These are phyloP conservation scores for Cataglyphis albicans DNA, from an alignment of 2,888 invertebrate species.

Conservation along the genomic window DNA sequence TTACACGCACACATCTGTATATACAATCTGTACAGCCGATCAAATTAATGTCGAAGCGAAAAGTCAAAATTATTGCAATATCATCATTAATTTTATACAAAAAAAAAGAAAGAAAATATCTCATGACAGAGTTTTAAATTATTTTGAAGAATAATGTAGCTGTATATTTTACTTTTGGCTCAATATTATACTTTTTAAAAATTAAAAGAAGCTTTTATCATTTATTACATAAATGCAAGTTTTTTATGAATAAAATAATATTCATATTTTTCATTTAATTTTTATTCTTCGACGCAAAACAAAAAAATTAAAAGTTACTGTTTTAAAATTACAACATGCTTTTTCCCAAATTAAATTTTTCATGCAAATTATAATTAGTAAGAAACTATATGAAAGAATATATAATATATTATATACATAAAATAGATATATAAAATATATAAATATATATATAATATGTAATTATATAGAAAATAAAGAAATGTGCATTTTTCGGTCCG, in stretches of 20 bases:
- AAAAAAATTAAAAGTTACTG: conserved; percentile 24
- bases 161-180: neutral
- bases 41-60: neutral
- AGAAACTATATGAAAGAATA: conserved; percentile 18
- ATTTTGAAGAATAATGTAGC: neutral
- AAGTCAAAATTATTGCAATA: neutral
- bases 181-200: neutral
- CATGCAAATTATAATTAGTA: conserved; percentile 38
- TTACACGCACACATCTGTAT: neutral
- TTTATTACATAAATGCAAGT: neutral
- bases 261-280: neutral
- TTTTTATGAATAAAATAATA: neutral
- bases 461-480: conserved; percentile 39
- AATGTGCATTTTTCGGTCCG: conserved; percentile 44
- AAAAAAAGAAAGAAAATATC: neutral
- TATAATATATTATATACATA: neutral
- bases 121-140: neutral
- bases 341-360: neutral
- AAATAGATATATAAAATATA: neutral
- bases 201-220: neutral
- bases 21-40: neutral
- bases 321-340: conserved; percentile 25
- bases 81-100: neutral
- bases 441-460: neutral
- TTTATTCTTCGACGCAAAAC: neutral